Evolutionary conservation across 2,797 vertebrate species (phyloP).

Genomic region (Poeciliopsis paucimaculata): DNA sequence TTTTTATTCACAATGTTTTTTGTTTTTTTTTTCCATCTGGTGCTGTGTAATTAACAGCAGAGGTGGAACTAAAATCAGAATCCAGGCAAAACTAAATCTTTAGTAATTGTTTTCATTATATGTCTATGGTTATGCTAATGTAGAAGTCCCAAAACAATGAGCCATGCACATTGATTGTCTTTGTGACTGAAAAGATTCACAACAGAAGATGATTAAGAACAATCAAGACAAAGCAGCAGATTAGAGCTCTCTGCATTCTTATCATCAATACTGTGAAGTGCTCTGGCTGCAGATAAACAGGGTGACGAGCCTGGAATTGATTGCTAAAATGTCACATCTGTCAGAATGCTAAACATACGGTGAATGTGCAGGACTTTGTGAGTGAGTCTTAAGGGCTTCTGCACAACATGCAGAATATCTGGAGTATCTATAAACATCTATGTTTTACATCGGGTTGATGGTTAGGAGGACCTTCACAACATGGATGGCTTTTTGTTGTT

Average conservation of each 20-base stretch:
- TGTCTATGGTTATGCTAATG: not conserved
- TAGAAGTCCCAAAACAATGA: not conserved
- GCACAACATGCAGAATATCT: not conserved
- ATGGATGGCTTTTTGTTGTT: not conserved
- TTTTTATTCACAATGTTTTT: not conserved
- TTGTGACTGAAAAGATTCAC: slow-evolving; percentile 5
- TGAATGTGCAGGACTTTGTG: slow-evolving; percentile 24
- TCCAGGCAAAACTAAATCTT: not conserved
- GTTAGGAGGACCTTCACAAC: not conserved
- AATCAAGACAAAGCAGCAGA: slow-evolving; percentile 42
- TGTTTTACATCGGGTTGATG: not conserved
- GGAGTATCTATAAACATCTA: not conserved
- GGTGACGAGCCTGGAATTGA: slow-evolving; percentile 44
- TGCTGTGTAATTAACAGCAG: not conserved
- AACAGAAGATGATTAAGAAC: slow-evolving; percentile 46
- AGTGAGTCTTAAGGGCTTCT: slow-evolving; percentile 14
- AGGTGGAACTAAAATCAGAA: not conserved
- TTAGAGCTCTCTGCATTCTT: slow-evolving; percentile 43
- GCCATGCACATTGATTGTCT: not conserved
- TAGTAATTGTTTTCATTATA: not conserved
- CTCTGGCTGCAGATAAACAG: slow-evolving; percentile 48
- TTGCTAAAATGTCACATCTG: slow-evolving; percentile 49
- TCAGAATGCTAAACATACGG: slow-evolving; percentile 53
- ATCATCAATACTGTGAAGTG: slow-evolving; percentile 56
- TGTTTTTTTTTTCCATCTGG: not conserved